Conservation (phyloP, 1,140 invertebrate genomes). For the Metaphire vulgaris region DNA sequence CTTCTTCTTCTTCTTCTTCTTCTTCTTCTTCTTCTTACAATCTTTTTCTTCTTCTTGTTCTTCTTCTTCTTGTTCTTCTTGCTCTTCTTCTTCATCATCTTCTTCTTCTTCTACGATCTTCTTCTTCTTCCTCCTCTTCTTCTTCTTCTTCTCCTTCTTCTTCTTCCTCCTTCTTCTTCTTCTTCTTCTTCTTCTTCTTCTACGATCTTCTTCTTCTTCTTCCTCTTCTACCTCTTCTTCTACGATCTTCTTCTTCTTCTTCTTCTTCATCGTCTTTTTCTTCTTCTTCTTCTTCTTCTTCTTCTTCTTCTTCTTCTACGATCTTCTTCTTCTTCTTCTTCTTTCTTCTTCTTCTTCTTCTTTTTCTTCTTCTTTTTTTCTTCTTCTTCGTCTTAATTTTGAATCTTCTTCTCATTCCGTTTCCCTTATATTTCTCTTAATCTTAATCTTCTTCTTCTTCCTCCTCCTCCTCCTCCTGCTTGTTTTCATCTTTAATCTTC, state of each 20-base stretch:
- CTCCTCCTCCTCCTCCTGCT: no score
- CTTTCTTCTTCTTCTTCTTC: constrained; percentile 6
- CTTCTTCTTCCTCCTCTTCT: constrained; percentile 25
- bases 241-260: no score
- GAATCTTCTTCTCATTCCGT: no score
- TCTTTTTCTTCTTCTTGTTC: constrained; percentile 19
- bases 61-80: constrained; percentile 16
- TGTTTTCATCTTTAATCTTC: no score
- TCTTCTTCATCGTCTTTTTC: no score
- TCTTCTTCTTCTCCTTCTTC: constrained; percentile 27
- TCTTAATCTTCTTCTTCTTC: no score
- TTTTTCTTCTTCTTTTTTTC: background rate
- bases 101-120: constrained; percentile 17
- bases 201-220: constrained; percentile 12
- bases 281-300: constrained; percentile 20
- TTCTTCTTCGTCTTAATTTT: no score
- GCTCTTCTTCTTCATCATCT: constrained; percentile 17
- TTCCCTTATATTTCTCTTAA: constrained; percentile 15
- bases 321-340: no score
- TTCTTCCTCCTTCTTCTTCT: constrained; percentile 20
- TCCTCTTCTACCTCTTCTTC: no score
- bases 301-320: no score
- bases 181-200: constrained; percentile 7
- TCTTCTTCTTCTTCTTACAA: background rate
- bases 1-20: background rate